Base-by-base conservation (phyloP, 2,797 vertebrate species). In the Xenopus petersii region DNA sequence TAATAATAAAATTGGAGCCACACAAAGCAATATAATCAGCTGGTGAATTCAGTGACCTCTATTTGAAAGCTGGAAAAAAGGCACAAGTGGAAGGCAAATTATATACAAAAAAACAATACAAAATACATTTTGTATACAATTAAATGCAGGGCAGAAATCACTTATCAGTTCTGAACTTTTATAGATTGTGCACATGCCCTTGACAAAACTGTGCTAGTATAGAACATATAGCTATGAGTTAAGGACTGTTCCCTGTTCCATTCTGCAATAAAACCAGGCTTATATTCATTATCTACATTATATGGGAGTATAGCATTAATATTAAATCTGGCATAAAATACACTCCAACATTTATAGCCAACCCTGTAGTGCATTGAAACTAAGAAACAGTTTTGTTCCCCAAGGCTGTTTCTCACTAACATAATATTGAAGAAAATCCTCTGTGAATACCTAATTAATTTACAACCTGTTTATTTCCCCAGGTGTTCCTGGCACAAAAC, bases 391-490 rank as follows among this genome's bases (percentile, higher is more conserved):
- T 66, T 70, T 13, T 49, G 59, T 74, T 54, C 76, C 76, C 71
- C 47, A 64, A 30, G 76, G 76, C 76, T 60, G 71, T 70, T 79
- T 74, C 71, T 74, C 54, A 74, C 76, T 73, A 72, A 67, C 71
- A 10, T 61, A 79, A 62, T 64, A 79, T 73, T 66, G 76, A 30
- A 73, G 75, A 60, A 74, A 79, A 58, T 69, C 76, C 76, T 64
- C 54, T n/a, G 76, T 36, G 76, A 73, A 79, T 79, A 70, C 66
- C 71, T 79, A 74, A 79, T 79, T 79, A 79, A 79, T 79, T 74
- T 79, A 73, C 76, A 79, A 79, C 71, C 71, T 79, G 76, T 79
- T 74, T 67, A 74, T 79, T 64, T 73, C 76, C 76, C 76, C 76
- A 79, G 76, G 71, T 73, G 76, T 58, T 74, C 51, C 54, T 74